Evolutionary conservation across 2,113 vertebrate genomes (phyloP), one percentile per base, ranked within the genome.

Genomic region (Diphyllodes magnificus): DNA sequence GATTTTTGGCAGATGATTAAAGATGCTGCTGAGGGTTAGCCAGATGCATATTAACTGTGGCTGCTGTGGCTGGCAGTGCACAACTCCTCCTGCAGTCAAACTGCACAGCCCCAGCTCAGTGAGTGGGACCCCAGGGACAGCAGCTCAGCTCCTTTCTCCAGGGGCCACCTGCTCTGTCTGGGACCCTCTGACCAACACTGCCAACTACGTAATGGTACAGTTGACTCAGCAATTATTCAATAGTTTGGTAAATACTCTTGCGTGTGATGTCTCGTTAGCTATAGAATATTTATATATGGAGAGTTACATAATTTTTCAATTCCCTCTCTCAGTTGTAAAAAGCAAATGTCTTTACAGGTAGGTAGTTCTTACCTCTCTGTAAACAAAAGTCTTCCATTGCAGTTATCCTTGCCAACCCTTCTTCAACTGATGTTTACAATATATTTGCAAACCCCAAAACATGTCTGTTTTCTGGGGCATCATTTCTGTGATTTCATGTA

Each of bases 91-190:
- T 87, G 78, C 60, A 82, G 73, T 25, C 47, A 61, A 10, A 25
- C 23, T 9, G 33, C 44, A 13, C 2, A 1, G 40, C 44, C 28
- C 21, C 35, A 23, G 30, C 19, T 15, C 2, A 4, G 15, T 3
- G 50, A 53, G 15, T 9, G 59, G 14, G 1, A 33, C 18, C 45
- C 27, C 33, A 45, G 30, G 45, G 54, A 49, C 31, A 21, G 37
- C 50, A 65, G 47, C 53, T 54, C 60, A 7, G 9, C 5, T 64
- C 57, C 44, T 40, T 56, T 49, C 49, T 65, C 15, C 45, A 57
- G 31, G 15, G 40, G 47, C 8, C 37, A 13, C 33, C 65, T 17
- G 23, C 19, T 56, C 42, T 21, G 39, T 6, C n/a, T 37, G 70
- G 40, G n/a, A 42, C 42, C 44, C 23, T 42, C 79, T 76, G 53